Evolutionary conservation across 2,888 invertebrate genomes (phyloP).

Genomic region (Anaspis maculata): DNA sequence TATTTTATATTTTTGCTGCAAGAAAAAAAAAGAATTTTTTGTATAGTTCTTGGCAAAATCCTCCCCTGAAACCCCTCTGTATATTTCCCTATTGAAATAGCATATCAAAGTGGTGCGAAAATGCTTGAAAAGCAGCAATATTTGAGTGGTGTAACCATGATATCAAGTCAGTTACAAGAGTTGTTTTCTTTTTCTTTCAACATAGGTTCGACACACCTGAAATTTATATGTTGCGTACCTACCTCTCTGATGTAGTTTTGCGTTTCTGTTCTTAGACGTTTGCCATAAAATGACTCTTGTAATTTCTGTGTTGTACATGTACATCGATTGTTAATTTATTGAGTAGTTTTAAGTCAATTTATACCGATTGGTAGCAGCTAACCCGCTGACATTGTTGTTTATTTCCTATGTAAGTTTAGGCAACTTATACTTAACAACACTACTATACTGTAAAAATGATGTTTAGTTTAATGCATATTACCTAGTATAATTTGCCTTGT

Average conservation of each 20-base stretch:
- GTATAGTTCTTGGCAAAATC: background rate
- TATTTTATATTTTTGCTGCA: no score
- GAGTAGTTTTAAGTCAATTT: constrained; percentile 10
- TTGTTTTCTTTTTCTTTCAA: no score
- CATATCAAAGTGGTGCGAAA: constrained; percentile 22
- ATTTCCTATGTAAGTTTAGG: constrained; percentile 4
- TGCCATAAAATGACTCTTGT: constrained; percentile 9
- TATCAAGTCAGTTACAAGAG: background rate
- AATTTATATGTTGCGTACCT: no score
- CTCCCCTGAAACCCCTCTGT: constrained; percentile 3
- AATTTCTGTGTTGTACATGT: constrained; percentile 4
- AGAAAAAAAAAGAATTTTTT: no score
- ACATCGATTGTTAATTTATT: constrained; percentile 16
- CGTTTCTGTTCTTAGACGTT: background rate
- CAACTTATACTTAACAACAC: constrained; percentile 9
- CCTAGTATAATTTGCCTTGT: constrained; percentile 10
- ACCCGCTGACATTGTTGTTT: constrained; percentile 9
- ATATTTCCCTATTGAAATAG: no score
- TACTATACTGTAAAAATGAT: constrained; percentile 2
- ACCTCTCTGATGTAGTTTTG: background rate
- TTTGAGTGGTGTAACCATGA: background rate
- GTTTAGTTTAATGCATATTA: constrained; percentile 7
- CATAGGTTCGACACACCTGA: no score
- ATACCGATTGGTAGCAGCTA: constrained; percentile 10
- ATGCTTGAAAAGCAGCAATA: no score